These are phyloP conservation scores for Tetragonula carbonaria DNA, from an alignment of 2,888 invertebrate species.

Conservation along the genomic window DNA sequence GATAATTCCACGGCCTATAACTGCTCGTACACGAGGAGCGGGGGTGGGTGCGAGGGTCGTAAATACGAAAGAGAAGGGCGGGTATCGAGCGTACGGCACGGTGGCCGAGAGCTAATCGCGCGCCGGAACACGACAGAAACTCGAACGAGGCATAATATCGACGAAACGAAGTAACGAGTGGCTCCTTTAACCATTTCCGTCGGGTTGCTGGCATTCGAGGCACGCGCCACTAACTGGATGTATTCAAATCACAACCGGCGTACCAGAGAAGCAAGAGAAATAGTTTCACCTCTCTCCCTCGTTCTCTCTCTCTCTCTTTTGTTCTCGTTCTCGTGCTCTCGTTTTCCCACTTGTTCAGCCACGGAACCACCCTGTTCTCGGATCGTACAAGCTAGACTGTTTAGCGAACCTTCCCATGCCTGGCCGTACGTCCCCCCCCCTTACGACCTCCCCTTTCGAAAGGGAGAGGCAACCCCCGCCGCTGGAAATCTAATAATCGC, in stretches of 20 bases:
- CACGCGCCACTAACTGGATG: constrained; percentile 83
- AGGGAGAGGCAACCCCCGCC: constrained; percentile 14
- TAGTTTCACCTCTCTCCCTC: constrained; percentile 73
- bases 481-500: constrained; percentile 68
- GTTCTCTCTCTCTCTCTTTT: not conserved
- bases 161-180: constrained; percentile 76
- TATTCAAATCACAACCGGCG: constrained; percentile 82
- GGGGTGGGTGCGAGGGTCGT: not conserved
- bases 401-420: constrained; percentile 58
- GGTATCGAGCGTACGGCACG: too few species aligned
- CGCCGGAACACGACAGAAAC: constrained; percentile 29
- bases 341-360: constrained; percentile 3
- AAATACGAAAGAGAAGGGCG: too few species aligned
- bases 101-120: constrained; percentile 27
- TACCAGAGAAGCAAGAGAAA: constrained; percentile 77
- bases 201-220: constrained; percentile 74
- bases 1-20: not conserved
- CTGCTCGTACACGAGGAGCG: not conserved
- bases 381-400: constrained; percentile 65
- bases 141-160: constrained; percentile 67
- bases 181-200: constrained; percentile 73
- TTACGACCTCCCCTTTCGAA: constrained; percentile 25
- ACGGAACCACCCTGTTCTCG: constrained; percentile 60
- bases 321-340: too few species aligned
- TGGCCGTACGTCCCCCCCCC: constrained; percentile 22